These are phyloP conservation scores for Channa striata DNA, from an alignment of 2,797 vertebrate species.

Conservation along the genomic window DNA sequence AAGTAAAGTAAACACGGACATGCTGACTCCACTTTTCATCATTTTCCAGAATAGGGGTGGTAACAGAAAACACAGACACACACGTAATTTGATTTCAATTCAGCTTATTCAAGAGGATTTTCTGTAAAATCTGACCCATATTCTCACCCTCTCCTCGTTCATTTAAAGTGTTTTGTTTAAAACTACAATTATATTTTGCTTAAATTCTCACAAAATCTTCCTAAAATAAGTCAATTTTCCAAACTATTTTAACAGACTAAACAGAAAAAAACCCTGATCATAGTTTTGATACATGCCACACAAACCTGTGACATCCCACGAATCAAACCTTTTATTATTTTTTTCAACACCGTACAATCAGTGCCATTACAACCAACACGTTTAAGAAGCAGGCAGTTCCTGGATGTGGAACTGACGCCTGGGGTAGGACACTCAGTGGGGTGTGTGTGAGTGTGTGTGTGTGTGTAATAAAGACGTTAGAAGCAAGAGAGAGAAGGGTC, in stretches of 20 bases:
- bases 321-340: slow-evolving; percentile 22
- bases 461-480: slow-evolving; percentile 15
- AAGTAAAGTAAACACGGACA: slow-evolving; percentile 51
- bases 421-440: slow-evolving; percentile 37
- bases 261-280: slow-evolving; percentile 1
- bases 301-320: slow-evolving; percentile 25
- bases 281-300: not conserved
- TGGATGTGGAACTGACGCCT: slow-evolving; percentile 46
- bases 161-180: slow-evolving; percentile 6
- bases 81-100: slow-evolving; percentile 10
- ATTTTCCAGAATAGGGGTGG: slow-evolving; percentile 40
- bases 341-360: slow-evolving; percentile 49
- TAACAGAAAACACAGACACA: slow-evolving; percentile 15
- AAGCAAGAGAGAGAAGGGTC: slow-evolving; percentile 62
- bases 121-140: slow-evolving; percentile 1
- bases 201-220: not conserved
- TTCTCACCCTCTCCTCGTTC: not conserved
- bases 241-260: not conserved
- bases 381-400: slow-evolving; percentile 50
- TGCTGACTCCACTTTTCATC: slow-evolving; percentile 13
- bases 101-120: slow-evolving; percentile 16
- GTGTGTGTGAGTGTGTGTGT: slow-evolving; percentile 29
- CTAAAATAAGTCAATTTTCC: not conserved
- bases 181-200: slow-evolving; percentile 8
- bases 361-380: slow-evolving; percentile 58